Evolutionary conservation across 2,113 vertebrate species (phyloP).

Genomic region (Gallinago media): DNA sequence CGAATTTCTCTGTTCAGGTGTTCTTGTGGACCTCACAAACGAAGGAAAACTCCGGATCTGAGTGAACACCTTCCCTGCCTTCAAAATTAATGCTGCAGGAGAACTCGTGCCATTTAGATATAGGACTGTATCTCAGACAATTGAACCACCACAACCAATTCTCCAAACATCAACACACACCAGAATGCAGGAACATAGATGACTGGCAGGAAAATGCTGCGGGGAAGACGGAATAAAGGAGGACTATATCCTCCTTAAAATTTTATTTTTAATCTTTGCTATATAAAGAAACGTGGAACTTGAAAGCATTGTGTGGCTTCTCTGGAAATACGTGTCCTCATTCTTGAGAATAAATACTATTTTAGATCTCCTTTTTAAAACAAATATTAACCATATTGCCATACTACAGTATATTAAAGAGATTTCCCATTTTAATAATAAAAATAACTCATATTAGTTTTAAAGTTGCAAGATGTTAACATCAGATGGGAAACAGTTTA

Average conservation of each 20-base stretch:
- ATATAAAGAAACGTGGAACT: constrained; percentile 33
- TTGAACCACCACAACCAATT: not conserved
- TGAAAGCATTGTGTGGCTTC: constrained; percentile 24
- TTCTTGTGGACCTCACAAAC: not conserved
- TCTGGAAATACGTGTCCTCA: not conserved
- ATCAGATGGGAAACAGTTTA: constrained; percentile 67
- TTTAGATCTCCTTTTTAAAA: constrained; percentile 52
- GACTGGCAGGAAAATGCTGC: not conserved
- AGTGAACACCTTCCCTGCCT: not conserved
- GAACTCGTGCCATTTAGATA: not conserved
- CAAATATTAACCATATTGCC: constrained; percentile 38
- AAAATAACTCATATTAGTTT: constrained; percentile 59
- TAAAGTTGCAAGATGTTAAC: constrained; percentile 66
- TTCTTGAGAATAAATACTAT: constrained; percentile 40
- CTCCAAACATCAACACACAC: not conserved
- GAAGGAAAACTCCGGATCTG: not conserved
- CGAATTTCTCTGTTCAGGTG: not conserved
- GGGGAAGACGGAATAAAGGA: not conserved
- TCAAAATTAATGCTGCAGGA: not conserved
- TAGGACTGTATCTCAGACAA: not conserved
- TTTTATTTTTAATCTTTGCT: constrained; percentile 31
- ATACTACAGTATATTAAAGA: constrained; percentile 7
- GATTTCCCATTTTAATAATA: constrained; percentile 63
- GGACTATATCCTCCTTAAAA: constrained; percentile 1
- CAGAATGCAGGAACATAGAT: not conserved